Base-by-base conservation (phyloP, 1,140 invertebrate species). In the honey bee (Apis mellifera) region DNA sequence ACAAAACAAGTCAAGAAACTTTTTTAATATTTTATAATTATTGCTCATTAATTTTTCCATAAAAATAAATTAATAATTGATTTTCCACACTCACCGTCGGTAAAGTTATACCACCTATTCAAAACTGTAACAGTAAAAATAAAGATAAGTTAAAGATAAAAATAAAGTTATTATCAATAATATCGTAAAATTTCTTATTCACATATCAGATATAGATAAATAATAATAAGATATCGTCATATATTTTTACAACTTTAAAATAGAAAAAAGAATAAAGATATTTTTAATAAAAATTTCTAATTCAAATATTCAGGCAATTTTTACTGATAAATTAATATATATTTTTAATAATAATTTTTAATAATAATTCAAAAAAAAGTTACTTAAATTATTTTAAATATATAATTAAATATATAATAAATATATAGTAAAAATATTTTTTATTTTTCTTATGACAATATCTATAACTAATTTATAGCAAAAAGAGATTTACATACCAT, bases 21-120 rank as follows among this genome's bases (percentile, higher is more conserved):
- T 62, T 26, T 62, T 26, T 26, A 26, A 62, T 15, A 8, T 62
- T 62, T 64, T 26, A 64, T 15, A 32, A 66, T 21, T 66, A 66
- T 19, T 48, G 13, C 3, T 19, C 11, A 19, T 32, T 5, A n/a
- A 42, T 48, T 7, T 11, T 65, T 42, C 48, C 11, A 21, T 9
- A 48, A 66, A 50, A 15, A 15, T n/a, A 50, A 23, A 26, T 15
- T 23, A 68, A 42, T 21, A 2, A 68, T 64, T 17, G 2, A 73
- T 55, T 17, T 55, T 73, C 2, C 17, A 19, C 23, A 86, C 86
- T 87, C 23, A 86, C 86, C 82, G 21, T n/a, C 21, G 12, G 77
- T 81, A 55, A 84, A 70, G 26, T 87, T 87, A 66, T 87, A 87
- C 86, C 86, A 87, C 15, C 32, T 81, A 4, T 26, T 48, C 54